Evolutionary conservation across 2,888 invertebrate species (phyloP), one percentile per base, ranked within the genome.

Genomic region (Rotaria socialis): DNA sequence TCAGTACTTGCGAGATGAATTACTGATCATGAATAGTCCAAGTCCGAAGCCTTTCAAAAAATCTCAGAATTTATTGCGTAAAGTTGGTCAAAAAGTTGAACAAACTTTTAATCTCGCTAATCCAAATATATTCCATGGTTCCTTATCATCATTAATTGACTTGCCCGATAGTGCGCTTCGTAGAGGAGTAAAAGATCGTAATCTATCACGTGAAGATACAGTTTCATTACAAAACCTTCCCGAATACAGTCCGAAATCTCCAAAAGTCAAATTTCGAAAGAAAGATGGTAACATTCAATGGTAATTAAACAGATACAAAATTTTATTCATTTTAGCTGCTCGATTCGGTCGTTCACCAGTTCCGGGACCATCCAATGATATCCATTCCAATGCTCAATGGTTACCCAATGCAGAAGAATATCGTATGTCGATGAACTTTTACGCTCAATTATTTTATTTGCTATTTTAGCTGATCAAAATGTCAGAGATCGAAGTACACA

Each of bases 21-120:
- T 14, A 60, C 10, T 60, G 1, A 67, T 16, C 0, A 67, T 67
- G 67, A 67, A 67, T 67, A 67, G 35, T 67, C 35, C 35, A 19
- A 67, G 67, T 35, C 35, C 67, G 16, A 67, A 67, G 35, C 27
- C 67, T 35, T 19, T 35, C 0, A 67, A 67, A 67, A 67, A 35
- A 35, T 35, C 67, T 35, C 67, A 67, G 2, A 67, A 67, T 19
- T 35, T 67, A 35, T 67, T 67, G 19, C 67, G 67, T 27, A 67
- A 67, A 67, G 67, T 67, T 67, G 67, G 67, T 35, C 67, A 67
- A 35, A 67, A 67, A 67, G 67, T 67, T 67, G 67, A 67, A 67
- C 67, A 67, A 67, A 67, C 27, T 16, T 67, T 67, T 67, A 27
- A 67, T 19, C 2, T 67, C 7, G 2, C 67, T 6, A 35, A 35